phyloP scores from a whole-genome alignment of 2,888 invertebrate species.

The Junonia oenone region DNA sequence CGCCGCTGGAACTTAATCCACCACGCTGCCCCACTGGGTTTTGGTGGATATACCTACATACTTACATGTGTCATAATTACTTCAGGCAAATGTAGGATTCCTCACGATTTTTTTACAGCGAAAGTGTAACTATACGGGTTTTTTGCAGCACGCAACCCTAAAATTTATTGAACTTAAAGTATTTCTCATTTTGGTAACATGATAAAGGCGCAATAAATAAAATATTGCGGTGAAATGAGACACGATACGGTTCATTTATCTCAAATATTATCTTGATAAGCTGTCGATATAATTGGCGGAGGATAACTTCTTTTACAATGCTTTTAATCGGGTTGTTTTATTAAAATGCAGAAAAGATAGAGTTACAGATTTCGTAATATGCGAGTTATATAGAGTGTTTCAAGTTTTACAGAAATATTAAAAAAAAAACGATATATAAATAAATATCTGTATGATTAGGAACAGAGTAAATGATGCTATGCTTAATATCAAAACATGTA shows the following conservation, averaged over 20 bases:
- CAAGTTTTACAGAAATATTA: not conserved
- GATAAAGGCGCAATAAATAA: not conserved
- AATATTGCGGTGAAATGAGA: not conserved
- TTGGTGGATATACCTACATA: no score
- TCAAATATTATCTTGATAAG: constrained; percentile 11
- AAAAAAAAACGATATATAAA: no score
- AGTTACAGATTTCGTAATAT: constrained; percentile 8
- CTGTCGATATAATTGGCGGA: constrained; percentile 5
- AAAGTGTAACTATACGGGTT: no score
- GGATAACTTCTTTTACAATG: constrained; percentile 18
- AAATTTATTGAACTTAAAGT: not conserved
- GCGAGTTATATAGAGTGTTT: not conserved
- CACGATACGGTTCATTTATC: not conserved
- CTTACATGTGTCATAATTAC: no score
- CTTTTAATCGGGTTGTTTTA: constrained; percentile 1
- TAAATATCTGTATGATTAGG: not conserved
- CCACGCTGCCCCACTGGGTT: no score
- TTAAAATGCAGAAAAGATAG: constrained; percentile 6
- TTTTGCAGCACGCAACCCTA: no score
- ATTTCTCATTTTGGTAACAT: not conserved
- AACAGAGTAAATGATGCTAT: no score
- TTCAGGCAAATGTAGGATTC: no score
- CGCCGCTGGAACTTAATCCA: no score
- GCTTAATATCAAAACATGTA: no score
- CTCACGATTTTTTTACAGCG: no score